A percentile compares a stretch with the other conserved stretches of the same genome.
phyloP scores from a whole-genome alignment of 2,797 vertebrate species.

The Chaetodon trifasciatus region DNA sequence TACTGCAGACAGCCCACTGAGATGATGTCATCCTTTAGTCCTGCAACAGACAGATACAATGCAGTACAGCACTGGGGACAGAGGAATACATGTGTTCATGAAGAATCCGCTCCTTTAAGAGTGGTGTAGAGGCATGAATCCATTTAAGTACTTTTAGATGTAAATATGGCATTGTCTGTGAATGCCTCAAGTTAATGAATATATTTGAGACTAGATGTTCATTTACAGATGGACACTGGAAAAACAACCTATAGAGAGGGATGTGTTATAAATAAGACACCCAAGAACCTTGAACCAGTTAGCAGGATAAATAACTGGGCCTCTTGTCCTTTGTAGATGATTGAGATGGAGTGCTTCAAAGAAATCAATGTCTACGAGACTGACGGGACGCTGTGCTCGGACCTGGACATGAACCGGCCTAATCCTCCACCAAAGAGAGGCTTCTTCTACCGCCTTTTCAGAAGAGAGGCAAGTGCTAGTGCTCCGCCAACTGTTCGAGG shows the following conservation, averaged over 20 bases:
- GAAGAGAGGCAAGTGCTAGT: constrained; percentile 91
- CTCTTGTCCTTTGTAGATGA: constrained; percentile 85
- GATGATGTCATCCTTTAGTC: constrained; percentile 72
- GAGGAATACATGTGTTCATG: constrained; percentile 5
- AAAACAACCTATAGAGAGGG: background rate
- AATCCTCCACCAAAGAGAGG: constrained; percentile 89
- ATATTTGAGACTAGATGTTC: background rate
- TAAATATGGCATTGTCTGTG: background rate
- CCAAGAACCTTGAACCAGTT: background rate
- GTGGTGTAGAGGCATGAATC: background rate
- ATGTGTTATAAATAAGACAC: background rate
- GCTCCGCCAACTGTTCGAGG: constrained; percentile 81
- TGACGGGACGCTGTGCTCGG: constrained; percentile 82
- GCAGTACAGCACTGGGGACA: constrained; percentile 11
- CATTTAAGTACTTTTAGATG: background rate
- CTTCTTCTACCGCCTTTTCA: constrained; percentile 92
- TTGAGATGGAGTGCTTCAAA: constrained; percentile 95
- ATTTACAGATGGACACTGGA: constrained; percentile 3
- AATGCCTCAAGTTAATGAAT: background rate
- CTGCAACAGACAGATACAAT: constrained; percentile 16
- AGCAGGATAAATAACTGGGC: background rate
- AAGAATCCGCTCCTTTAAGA: background rate
- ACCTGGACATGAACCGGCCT: constrained; percentile 81
- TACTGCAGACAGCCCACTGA: constrained; percentile 72
- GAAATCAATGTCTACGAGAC: constrained; percentile 90